These are phyloP conservation scores for Microplitis demolitor DNA, from an alignment of 1,140 invertebrate species.

Conservation along the genomic window DNA sequence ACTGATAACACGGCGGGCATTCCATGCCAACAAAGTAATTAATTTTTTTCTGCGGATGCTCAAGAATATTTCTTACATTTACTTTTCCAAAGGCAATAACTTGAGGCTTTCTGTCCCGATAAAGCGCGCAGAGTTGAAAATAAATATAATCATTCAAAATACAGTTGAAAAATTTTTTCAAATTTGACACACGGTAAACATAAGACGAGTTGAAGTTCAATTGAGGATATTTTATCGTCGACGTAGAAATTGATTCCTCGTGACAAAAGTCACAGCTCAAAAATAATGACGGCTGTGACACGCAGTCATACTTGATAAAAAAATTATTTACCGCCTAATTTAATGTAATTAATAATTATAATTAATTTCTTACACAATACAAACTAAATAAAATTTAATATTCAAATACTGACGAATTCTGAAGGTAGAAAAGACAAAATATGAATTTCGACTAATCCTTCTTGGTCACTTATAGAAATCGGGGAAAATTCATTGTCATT, in stretches of 20 bases:
- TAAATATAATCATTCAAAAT: slow-evolving; percentile 35
- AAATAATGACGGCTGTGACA: slow-evolving; percentile 37
- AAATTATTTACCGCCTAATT: slow-evolving; percentile 40
- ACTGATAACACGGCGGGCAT: slow-evolving; percentile 28
- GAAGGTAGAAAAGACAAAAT: slow-evolving; percentile 43
- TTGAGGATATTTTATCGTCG: slow-evolving; percentile 39
- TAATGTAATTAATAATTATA: background rate
- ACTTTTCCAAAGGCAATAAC: slow-evolving; percentile 41
- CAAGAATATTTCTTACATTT: slow-evolving; percentile 45
- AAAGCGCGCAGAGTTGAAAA: slow-evolving; percentile 42
- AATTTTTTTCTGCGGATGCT: slow-evolving; percentile 53
- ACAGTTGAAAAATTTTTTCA: slow-evolving; percentile 42
- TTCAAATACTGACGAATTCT: slow-evolving; percentile 38
- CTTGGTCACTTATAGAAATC: slow-evolving; percentile 28
- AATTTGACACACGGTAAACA: slow-evolving; percentile 42
- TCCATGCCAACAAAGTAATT: slow-evolving; percentile 44
- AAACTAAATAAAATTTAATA: slow-evolving; percentile 8
- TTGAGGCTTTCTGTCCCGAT: slow-evolving; percentile 22
- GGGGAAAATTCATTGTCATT: slow-evolving; percentile 5
- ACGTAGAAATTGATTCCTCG: slow-evolving; percentile 38
- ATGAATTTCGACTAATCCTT: slow-evolving; percentile 49
- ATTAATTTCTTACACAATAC: background rate
- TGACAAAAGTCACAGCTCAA: slow-evolving; percentile 47
- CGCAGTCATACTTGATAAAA: slow-evolving; percentile 27
- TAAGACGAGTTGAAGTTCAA: slow-evolving; percentile 48